Percentiles rank a stretch among this genome's conserved stretches.
phyloP scores from a whole-genome alignment of 2,888 invertebrate species.

The Cosmorhoe ocellata region DNA sequence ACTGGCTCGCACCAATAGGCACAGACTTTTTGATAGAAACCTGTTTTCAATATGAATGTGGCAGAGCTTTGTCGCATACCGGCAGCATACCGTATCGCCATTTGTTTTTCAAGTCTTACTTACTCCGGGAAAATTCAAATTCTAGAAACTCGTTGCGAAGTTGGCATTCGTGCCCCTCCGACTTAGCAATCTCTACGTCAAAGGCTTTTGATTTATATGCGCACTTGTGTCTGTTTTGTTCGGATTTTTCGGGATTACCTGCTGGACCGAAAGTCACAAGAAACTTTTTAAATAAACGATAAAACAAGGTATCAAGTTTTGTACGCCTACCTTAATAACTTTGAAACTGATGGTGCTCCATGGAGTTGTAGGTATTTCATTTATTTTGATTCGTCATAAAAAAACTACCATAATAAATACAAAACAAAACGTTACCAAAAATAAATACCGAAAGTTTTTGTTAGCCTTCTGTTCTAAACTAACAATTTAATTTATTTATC shows the following conservation, averaged over 20 bases:
- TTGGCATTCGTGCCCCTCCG: slow-evolving; percentile 43
- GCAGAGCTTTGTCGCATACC: slow-evolving; percentile 62
- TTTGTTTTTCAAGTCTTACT: slow-evolving; percentile 69
- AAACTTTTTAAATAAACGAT: slow-evolving; percentile 6
- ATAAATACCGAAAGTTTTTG: no score
- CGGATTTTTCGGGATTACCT: slow-evolving; percentile 23
- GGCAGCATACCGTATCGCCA: slow-evolving; percentile 59
- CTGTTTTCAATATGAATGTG: slow-evolving; percentile 8
- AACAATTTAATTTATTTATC: no score
- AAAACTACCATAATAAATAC: no score
- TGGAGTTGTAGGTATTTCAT: no score
- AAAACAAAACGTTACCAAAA: no score
- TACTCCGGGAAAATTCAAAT: slow-evolving; percentile 59
- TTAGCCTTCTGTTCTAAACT: no score
- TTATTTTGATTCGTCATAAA: no score
- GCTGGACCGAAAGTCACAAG: slow-evolving; percentile 9
- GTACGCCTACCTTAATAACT: no score
- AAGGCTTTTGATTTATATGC: slow-evolving; percentile 50
- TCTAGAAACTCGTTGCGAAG: slow-evolving; percentile 54
- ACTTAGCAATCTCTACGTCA: slow-evolving; percentile 51
- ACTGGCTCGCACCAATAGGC: background rate
- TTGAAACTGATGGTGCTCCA: no score
- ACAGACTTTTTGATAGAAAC: background rate
- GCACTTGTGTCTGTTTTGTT: slow-evolving; percentile 27
- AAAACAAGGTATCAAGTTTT: background rate